A percentile compares a stretch with the other conserved stretches of the same genome.
Conservation (phyloP, 1,140 invertebrate species). For the Limonius californicus region DNA sequence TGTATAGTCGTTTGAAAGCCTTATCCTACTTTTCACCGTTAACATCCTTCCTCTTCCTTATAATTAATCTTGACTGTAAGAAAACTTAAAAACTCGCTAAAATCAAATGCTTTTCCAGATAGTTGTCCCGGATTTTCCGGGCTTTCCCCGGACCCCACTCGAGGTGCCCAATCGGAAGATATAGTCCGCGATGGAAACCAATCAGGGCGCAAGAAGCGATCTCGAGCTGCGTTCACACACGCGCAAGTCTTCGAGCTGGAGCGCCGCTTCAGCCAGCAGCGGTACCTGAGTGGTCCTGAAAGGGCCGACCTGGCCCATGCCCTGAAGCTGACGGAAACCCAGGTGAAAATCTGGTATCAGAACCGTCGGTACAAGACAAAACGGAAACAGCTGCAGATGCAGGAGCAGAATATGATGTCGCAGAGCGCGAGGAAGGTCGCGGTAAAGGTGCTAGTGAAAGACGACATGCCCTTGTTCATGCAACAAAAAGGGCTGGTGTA, state of each 20-base stretch:
- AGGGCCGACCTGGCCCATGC: slow-evolving; percentile 87
- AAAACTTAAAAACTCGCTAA: too few species aligned
- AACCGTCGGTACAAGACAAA: slow-evolving; percentile 96
- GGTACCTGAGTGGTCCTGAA: slow-evolving; percentile 93
- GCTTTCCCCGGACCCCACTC: slow-evolving; percentile 32
- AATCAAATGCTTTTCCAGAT: too few species aligned
- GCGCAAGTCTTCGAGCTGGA: slow-evolving; percentile 93
- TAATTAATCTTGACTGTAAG: too few species aligned
- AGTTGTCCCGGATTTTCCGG: slow-evolving; percentile 26
- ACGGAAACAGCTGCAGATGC: slow-evolving; percentile 83
- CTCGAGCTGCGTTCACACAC: slow-evolving; percentile 89
- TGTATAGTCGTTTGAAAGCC: too few species aligned
- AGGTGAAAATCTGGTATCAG: slow-evolving; percentile 75
- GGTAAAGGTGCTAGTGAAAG: slow-evolving; percentile 84
- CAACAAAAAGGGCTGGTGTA: slow-evolving; percentile 38
- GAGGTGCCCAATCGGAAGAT: slow-evolving; percentile 34
- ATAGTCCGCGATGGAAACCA: slow-evolving; percentile 37
- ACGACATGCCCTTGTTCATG: slow-evolving; percentile 58
- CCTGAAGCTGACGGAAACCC: slow-evolving; percentile 87
- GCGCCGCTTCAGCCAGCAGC: slow-evolving; percentile 87
- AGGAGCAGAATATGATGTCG: slow-evolving; percentile 58
- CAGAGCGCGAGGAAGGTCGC: slow-evolving; percentile 73
- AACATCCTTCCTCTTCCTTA: too few species aligned
- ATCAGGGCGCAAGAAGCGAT: slow-evolving; percentile 70
- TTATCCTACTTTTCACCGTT: too few species aligned